Base-by-base conservation (phyloP, 1,140 invertebrate genomes). In the Scaptomyza montana region DNA sequence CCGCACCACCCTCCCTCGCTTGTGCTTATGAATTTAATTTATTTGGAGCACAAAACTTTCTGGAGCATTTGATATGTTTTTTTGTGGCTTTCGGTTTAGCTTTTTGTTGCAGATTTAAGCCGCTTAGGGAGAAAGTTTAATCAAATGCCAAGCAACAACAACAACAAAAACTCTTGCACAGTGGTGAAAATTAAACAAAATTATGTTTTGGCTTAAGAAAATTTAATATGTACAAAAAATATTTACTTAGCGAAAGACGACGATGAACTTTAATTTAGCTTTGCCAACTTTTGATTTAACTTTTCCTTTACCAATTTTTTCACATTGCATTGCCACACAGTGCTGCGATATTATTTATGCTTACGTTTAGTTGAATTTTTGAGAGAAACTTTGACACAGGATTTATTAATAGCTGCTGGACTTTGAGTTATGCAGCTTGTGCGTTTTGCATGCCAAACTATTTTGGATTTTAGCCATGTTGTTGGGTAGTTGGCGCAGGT, bases 391-490 rank as follows among this genome's bases (percentile, higher is more conserved):
- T 86, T 86, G 75, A 86, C 81, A 87, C 71, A 78, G 71, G 78
- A 1, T 82, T 87, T 86, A 86, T 86, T 86, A 86, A 86, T 86
- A 81, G 78, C 82, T 68, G 69, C 74, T 80, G 65, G 68, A 64
- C 64, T 50, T 68, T 75, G 73, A 84, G 74, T 79, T 85, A 85
- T 69, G 43, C 46, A 45, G 21, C 28, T 30, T 21, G 43, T 43
- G 64, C 46, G 66, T 47, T 79, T 76, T 78, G 73, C 63, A 65
- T 74, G 60, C 55, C 47, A 61, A 85, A 85, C 80, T 85, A 86
- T 86, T 86, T 85, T 39, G 51, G 33, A 53, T 61, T 76, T 77
- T 28, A 53, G 53, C 55, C 30, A 45, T 21, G 43, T 43, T 67
- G n/a, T 47, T 33, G 49, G 57, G 16, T 16, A 16, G 28, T 8